Percentiles rank a stretch among this genome's conserved stretches.
phyloP scores from a whole-genome alignment of 2,888 invertebrate species.

The Neocrepidodera transversa region DNA sequence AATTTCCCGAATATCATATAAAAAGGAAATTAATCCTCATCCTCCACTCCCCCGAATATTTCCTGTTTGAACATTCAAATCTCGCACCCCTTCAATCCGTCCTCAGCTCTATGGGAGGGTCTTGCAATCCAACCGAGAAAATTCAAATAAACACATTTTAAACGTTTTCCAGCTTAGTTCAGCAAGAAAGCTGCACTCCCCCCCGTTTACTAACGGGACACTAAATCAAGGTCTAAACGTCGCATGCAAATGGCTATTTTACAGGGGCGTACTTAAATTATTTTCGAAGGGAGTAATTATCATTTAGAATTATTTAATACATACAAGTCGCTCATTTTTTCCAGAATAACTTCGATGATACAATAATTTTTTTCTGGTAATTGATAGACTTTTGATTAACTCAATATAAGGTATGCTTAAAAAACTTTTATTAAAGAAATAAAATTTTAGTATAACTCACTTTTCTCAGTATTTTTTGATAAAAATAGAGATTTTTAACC shows the following conservation, averaged over 20 bases:
- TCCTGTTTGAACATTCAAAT: slow-evolving; percentile 28
- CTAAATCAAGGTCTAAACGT: slow-evolving; percentile 53
- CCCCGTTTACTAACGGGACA: slow-evolving; percentile 35
- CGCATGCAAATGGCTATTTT: slow-evolving; percentile 49
- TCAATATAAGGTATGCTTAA: no score
- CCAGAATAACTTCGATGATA: no score
- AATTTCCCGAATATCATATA: not conserved
- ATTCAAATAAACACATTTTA: slow-evolving; percentile 59
- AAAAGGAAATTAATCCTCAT: slow-evolving; percentile 10
- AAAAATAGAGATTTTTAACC: no score
- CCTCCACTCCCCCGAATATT: slow-evolving; percentile 19
- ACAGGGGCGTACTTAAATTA: not conserved
- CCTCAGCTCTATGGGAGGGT: slow-evolving; percentile 36
- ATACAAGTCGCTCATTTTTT: no score
- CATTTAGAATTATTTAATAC: no score
- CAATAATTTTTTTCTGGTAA: no score
- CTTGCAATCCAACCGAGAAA: slow-evolving; percentile 43
- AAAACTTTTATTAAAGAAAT: no score
- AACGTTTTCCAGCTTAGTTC: slow-evolving; percentile 53
- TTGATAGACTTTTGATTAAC: no score
- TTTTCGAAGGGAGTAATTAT: not conserved
- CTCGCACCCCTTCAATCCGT: slow-evolving; percentile 33
- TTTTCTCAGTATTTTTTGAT: no score
- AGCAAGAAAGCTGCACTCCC: slow-evolving; percentile 44
- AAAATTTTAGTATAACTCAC: no score